A percentile compares a stretch with the other conserved stretches of the same genome.
Evolutionary conservation across 2,797 vertebrate species (phyloP).

Genomic region (Melanitta fusca): DNA sequence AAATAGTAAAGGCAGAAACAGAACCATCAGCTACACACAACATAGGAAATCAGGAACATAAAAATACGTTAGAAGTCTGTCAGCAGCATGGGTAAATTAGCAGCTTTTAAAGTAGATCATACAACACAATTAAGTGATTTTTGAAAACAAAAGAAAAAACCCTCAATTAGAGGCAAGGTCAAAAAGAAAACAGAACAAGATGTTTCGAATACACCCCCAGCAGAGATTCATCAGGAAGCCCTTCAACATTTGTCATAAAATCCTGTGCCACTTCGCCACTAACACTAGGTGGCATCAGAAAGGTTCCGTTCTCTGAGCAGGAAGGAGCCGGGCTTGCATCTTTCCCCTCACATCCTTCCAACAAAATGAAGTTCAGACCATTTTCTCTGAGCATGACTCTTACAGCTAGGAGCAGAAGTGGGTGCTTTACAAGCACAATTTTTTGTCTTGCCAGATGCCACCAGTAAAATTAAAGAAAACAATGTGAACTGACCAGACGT

Average conservation of each 20-base stretch:
- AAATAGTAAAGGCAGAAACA: neutral
- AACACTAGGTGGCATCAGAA: slow-evolving; percentile 48
- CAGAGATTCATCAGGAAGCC: neutral
- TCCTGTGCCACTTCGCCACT: neutral
- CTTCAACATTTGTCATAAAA: too few species aligned
- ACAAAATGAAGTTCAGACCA: neutral
- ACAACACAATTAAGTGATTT: neutral
- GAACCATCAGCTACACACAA: neutral
- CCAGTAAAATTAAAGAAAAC: neutral
- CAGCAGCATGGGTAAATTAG: neutral
- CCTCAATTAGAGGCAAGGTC: neutral
- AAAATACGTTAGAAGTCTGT: neutral
- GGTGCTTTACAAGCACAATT: neutral
- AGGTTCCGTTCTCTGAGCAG: neutral
- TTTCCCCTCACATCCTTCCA: neutral
- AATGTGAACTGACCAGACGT: neutral
- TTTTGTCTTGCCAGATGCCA: neutral
- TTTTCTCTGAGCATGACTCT: neutral
- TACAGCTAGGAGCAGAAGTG: neutral
- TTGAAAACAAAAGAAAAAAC: neutral
- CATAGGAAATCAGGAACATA: neutral
- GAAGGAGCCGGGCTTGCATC: neutral
- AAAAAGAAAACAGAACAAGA: neutral
- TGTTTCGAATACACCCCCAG: neutral
- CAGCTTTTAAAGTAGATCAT: neutral